These are phyloP conservation scores for Cylloceria caligata DNA, from an alignment of 2,888 invertebrate species.

Conservation along the genomic window DNA sequence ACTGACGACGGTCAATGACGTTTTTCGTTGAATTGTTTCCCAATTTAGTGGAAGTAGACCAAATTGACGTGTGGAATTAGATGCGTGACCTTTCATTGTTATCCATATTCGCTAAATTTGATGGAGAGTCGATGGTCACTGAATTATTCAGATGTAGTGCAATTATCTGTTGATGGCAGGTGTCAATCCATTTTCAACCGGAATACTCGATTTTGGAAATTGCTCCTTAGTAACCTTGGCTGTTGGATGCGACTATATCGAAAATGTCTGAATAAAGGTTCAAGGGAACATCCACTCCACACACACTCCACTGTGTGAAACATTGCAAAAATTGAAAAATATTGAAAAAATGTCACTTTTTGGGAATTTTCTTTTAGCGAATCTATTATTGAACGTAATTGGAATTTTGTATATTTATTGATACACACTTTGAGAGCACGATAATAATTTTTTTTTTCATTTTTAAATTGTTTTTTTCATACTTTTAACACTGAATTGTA, in stretches of 20 bases:
- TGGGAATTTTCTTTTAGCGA: no score
- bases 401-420: no score
- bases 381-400: no score
- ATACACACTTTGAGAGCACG: no score
- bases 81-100: neutral
- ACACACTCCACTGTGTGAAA: no score
- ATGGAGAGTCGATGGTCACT: neutral
- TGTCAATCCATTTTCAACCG: neutral
- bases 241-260: neutral
- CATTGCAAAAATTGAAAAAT: no score
- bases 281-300: no score
- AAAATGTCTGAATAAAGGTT: no score
- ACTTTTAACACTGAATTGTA: no score
- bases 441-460: no score
- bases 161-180: neutral
- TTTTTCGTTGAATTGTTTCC: neutral
- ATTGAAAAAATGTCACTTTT: no score
- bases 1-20: conserved; percentile 2
- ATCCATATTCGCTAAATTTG: neutral
- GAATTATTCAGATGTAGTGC: neutral
- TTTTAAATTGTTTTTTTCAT: no score
- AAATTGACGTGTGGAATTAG: neutral
- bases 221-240: neutral
- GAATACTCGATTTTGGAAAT: neutral
- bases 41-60: neutral